phyloP scores from a whole-genome alignment of 30 jellyfish, hydroid and myxozoan species.

The Hydractinia symbiolongicarpus region DNA sequence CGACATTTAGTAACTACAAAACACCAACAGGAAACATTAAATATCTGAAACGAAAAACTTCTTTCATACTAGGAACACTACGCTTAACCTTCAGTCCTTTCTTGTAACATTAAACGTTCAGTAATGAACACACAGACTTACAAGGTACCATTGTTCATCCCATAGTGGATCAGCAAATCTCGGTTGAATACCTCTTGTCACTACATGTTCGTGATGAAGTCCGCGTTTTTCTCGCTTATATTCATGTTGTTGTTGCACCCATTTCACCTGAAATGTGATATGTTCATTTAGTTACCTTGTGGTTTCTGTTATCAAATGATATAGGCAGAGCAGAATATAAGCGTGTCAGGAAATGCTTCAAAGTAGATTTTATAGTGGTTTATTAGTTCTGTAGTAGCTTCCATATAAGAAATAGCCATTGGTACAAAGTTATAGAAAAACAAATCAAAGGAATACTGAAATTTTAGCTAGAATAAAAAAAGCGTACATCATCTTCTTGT shows the following conservation, averaged over 20 bases:
- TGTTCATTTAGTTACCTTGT: too few species aligned
- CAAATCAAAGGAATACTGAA: too few species aligned
- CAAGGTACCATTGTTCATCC: conserved; percentile 98
- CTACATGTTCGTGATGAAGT: conserved; percentile 68
- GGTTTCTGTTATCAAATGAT: background rate
- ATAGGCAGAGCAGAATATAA: background rate
- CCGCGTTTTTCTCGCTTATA: conserved; percentile 76
- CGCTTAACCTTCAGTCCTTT: too few species aligned
- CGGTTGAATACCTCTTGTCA: conserved; percentile 79
- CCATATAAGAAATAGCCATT: too few species aligned
- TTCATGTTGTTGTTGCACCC: conserved; percentile 95
- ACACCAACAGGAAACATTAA: too few species aligned
- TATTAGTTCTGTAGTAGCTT: too few species aligned
- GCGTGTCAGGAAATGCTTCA: background rate
- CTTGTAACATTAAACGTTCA: too few species aligned
- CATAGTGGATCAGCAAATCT: conserved; percentile 97
- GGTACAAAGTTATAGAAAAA: too few species aligned
- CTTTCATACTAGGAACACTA: too few species aligned
- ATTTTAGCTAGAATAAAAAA: too few species aligned
- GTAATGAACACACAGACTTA: conserved; percentile 25
- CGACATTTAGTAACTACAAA: too few species aligned
- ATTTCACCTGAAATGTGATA: conserved; percentile 34
- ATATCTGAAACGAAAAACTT: too few species aligned
- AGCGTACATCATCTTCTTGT: conserved; percentile 66
- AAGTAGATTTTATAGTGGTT: background rate